phyloP scores from a whole-genome alignment of 2,797 vertebrate species.

The Argyrosomus regius region DNA sequence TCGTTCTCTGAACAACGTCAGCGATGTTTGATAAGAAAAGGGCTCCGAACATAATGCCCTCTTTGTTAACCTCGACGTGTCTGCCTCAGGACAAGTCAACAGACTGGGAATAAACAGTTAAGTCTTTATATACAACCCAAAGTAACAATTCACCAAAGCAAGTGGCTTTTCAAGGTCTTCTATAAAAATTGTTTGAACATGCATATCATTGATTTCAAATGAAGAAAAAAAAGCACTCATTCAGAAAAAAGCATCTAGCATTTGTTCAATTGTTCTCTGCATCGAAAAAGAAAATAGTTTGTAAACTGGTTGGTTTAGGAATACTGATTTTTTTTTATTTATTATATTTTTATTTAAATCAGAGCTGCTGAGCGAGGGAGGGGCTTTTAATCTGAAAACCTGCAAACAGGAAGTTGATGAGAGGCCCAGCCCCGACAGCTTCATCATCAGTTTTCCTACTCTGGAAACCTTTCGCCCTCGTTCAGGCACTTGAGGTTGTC shows the following conservation, averaged over 20 bases:
- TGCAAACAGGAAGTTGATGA: constrained; percentile 68
- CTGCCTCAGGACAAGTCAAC: constrained; percentile 40
- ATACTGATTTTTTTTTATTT: constrained; percentile 69
- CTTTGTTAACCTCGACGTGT: constrained; percentile 46
- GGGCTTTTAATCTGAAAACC: constrained; percentile 65
- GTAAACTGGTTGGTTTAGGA: constrained; percentile 77
- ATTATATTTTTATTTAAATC: neutral
- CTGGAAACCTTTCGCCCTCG: constrained; percentile 84
- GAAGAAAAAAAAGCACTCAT: constrained; percentile 68
- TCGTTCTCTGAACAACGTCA: constrained; percentile 57
- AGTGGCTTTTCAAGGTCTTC: constrained; percentile 70
- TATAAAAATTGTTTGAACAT: constrained; percentile 76
- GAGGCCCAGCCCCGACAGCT: constrained; percentile 55
- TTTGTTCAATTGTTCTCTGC: constrained; percentile 73
- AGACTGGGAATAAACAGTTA: constrained; percentile 54
- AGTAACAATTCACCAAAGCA: constrained; percentile 75
- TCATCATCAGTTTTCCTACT: constrained; percentile 72
- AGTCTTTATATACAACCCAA: constrained; percentile 75
- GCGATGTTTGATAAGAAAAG: constrained; percentile 67
- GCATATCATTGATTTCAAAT: constrained; percentile 76
- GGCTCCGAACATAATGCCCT: constrained; percentile 66
- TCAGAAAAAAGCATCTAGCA: constrained; percentile 60
- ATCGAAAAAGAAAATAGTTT: constrained; percentile 50
- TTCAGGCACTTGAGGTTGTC: constrained; percentile 87
- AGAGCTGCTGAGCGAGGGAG: constrained; percentile 66